Evolutionary conservation across 1,140 invertebrate species (phyloP), one percentile per base, ranked within the genome.

Genomic region (Cotesia glomerata): DNA sequence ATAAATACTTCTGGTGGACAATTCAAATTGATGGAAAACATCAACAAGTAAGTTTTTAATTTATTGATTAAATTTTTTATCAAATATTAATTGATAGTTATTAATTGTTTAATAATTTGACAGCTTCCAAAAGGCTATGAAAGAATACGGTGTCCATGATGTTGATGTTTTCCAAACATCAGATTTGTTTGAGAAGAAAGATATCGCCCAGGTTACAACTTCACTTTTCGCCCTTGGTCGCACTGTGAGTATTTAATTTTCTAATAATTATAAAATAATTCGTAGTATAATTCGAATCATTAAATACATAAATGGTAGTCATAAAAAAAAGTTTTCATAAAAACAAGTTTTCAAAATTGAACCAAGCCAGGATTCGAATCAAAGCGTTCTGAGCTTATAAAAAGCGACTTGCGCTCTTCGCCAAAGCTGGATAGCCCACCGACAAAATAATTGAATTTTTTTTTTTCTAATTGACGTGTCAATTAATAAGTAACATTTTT

Each of bases 11-110:
- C 90, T 1, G 95, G 95, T 4, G 94, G 94, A 14, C 95, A 97
- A 72, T 98, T 97, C 88, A 97, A 96, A 79, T 92, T 97, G 89
- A 97, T 97, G 95, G 95, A 98, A 82, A 98, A 98, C 80, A 94
- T 97, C 75, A 94, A 91, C 83, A 88, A 93, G 93, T 95, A 85
- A 91, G 92, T 90, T 51, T 34, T 34, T 9, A 9, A 62, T 61
- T 35, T 54, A 26, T 45, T 45, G 1, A 8, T 11, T 45, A 11
- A 45, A 9, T 45, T 45, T 9, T 7, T 45, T 65, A 9, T 64
- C 11, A 26, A n/a, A 32, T 14, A 69, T 54, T 34, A 71, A 67
- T 36, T 69, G n/a, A 0, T 62, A 4, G 4, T 52, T 65, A n/a
- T 11, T 39, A 52, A 34, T 35, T 69, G 58, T 9, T 67, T 5